Conservation (phyloP, 2,113 vertebrate genomes). For the Semicossyphus pulcher region DNA sequence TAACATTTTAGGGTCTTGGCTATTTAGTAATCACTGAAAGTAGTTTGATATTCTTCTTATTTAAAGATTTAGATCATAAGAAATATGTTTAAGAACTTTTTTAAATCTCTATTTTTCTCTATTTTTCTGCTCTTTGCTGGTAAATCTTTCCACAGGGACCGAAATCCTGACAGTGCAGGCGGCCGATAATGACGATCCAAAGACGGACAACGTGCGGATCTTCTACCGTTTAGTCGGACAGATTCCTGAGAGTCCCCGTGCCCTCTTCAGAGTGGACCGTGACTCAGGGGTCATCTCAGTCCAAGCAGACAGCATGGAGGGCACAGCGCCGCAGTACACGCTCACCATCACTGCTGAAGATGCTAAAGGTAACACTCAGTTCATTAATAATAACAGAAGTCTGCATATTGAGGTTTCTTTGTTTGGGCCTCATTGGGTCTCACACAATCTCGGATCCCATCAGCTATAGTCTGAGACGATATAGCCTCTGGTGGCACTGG, state of each 20-base stretch:
- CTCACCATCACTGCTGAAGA: conserved; percentile 82
- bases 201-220: conserved; percentile 82
- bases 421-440: neutral
- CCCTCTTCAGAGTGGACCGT: conserved; percentile 81
- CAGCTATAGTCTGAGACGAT: no score
- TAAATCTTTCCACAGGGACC: conserved; percentile 72
- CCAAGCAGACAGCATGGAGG: conserved; percentile 77
- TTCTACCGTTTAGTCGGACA: conserved; percentile 79
- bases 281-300: conserved; percentile 78
- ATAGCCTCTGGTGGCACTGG: no score
- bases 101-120: neutral
- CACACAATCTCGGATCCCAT: no score
- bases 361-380: conserved; percentile 78
- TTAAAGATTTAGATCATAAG: no score
- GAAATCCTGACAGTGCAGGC: conserved; percentile 83
- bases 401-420: neutral
- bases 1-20: no score
- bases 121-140: neutral
- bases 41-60: neutral
- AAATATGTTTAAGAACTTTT: no score
- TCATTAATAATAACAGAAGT: neutral
- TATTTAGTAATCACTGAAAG: neutral
- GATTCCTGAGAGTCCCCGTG: conserved; percentile 82
- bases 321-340: conserved; percentile 74
- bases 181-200: conserved; percentile 84